Conservation (phyloP, 2,888 invertebrate genomes). For the Panopea generosa region DNA sequence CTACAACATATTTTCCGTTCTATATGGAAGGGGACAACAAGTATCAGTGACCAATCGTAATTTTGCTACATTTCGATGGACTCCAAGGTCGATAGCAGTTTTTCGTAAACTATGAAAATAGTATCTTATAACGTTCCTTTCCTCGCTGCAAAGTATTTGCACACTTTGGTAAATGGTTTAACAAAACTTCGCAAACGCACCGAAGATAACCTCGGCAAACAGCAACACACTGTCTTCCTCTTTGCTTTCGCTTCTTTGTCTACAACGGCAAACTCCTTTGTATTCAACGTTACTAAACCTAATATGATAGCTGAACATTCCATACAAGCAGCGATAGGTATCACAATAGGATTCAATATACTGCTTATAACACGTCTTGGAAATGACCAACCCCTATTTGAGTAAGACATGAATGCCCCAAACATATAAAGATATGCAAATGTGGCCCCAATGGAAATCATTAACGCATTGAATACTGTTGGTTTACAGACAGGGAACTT, state of each 20-base stretch:
- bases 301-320: conserved; percentile 34
- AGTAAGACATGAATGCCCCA: conserved; percentile 46
- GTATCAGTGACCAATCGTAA: too few relatives aligned
- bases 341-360: conserved; percentile 2
- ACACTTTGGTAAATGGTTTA: too few relatives aligned
- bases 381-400: conserved; percentile 27
- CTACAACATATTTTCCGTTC: too few relatives aligned
- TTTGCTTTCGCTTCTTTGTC: conserved; percentile 40
- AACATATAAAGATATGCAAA: conserved; percentile 50
- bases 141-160: too few relatives aligned
- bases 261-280: conserved; percentile 33
- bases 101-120: too few relatives aligned
- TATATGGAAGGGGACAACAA: too few relatives aligned
- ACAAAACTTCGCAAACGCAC: too few relatives aligned
- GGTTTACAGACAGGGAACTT: conserved; percentile 43
- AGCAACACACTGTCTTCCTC: too few relatives aligned
- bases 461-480: conserved; percentile 24
- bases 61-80: too few relatives aligned
- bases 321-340: conserved; percentile 20
- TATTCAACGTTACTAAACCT: conserved; percentile 32
- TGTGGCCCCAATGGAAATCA: conserved; percentile 46
- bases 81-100: too few relatives aligned
- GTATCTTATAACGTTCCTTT: too few relatives aligned
- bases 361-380: conserved; percentile 18
- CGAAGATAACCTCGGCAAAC: too few relatives aligned